Conservation (phyloP, 2,888 invertebrate genomes). For the Autographa gamma region DNA sequence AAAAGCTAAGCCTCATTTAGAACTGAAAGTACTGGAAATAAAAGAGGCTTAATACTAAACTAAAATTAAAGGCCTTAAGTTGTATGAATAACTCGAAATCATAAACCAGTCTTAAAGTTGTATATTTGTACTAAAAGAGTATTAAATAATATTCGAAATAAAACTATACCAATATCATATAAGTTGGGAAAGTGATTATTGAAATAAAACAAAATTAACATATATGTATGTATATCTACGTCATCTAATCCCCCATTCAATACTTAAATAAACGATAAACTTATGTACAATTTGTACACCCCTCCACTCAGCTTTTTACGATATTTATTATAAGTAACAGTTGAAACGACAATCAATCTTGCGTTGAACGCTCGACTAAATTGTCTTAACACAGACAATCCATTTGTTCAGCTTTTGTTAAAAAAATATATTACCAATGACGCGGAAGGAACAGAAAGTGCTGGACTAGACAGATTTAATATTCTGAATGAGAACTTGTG, state of each 20-base stretch:
- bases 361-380: conserved; percentile 71
- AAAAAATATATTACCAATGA: conserved; percentile 79
- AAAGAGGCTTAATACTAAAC: not conserved
- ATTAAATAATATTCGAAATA: too few species aligned
- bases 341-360: conserved; percentile 76
- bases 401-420: conserved; percentile 74
- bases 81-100: too few species aligned
- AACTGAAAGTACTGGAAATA: not conserved
- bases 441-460: conserved; percentile 73
- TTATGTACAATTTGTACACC: conserved; percentile 5
- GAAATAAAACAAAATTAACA: too few species aligned
- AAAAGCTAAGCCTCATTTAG: not conserved
- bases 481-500: conserved; percentile 44
- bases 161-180: not conserved
- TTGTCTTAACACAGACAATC: conserved; percentile 79
- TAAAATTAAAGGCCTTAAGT: too few species aligned
- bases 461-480: conserved; percentile 64
- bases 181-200: not conserved
- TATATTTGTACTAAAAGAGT: too few species aligned
- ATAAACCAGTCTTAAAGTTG: too few species aligned
- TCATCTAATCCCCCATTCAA: not conserved
- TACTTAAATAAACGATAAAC: conserved; percentile 16
- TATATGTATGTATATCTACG: not conserved
- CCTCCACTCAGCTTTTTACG: conserved; percentile 48
- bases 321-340: conserved; percentile 78